A percentile compares a stretch with the other conserved stretches of the same genome.
Conservation (phyloP, 2,113 vertebrate genomes). For the Sciurus niger region DNA sequence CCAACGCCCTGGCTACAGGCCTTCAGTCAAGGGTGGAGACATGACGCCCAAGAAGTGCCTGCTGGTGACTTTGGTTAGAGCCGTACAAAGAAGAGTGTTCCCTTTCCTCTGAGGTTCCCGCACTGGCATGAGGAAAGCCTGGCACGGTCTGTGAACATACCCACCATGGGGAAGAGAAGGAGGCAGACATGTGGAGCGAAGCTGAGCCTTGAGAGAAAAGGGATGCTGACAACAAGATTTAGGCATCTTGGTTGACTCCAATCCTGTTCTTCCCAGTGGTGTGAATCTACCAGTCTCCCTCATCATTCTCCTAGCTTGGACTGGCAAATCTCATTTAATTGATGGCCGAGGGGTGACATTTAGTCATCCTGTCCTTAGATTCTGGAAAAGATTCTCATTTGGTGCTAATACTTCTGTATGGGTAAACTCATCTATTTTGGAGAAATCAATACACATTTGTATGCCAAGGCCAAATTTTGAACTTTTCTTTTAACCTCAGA, state of each 20-base stretch:
- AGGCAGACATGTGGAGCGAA: rapidly evolving
- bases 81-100: background rate
- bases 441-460: slow-evolving; percentile 65
- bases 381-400: slow-evolving; percentile 60
- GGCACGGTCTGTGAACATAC: background rate
- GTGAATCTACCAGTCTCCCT: background rate
- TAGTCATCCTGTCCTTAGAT: slow-evolving; percentile 42
- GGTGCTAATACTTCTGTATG: background rate
- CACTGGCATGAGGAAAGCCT: background rate
- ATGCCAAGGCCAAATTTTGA: slow-evolving; percentile 62
- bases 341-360: slow-evolving; percentile 37
- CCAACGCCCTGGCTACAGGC: background rate
- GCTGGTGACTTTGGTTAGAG: background rate
- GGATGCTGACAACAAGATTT: background rate
- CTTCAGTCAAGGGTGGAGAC: background rate
- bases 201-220: background rate
- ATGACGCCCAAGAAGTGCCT: background rate
- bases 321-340: slow-evolving; percentile 44
- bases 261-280: background rate
- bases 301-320: background rate
- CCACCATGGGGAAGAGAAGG: background rate
- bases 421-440: slow-evolving; percentile 43
- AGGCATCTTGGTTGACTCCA: background rate
- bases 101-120: background rate
- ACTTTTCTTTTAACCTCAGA: slow-evolving; percentile 69